Percentiles rank a stretch among this genome's conserved stretches.
Evolutionary conservation across 2,888 invertebrate species (phyloP).

Genomic region (Teleiodes luculella): DNA sequence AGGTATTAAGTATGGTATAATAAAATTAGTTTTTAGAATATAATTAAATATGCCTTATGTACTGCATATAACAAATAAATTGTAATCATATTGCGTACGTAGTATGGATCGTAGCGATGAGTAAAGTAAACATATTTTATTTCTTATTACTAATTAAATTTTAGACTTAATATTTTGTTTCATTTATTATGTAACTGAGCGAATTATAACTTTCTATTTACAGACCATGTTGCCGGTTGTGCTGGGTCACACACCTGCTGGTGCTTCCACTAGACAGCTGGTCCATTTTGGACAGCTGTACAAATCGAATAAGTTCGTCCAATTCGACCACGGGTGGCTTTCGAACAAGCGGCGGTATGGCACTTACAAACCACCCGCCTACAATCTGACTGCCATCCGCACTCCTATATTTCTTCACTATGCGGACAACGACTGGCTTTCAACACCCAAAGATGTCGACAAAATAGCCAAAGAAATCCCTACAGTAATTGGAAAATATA

Average conservation of each 20-base stretch:
- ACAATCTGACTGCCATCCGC: conserved; percentile 62
- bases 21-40: too few species aligned
- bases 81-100: too few species aligned
- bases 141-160: too few species aligned
- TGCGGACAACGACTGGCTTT: conserved; percentile 73
- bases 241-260: conserved; percentile 72
- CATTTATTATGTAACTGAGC: too few species aligned
- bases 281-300: conserved; percentile 72
- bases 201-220: too few species aligned
- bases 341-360: conserved; percentile 67
- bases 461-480: conserved; percentile 58
- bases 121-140: too few species aligned
- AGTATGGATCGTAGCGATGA: too few species aligned
- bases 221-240: conserved; percentile 75
- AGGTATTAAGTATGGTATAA: too few species aligned
- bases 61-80: too few species aligned
- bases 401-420: conserved; percentile 74
- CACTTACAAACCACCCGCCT: conserved; percentile 67
- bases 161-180: too few species aligned
- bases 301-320: conserved; percentile 64
- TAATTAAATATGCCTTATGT: too few species aligned
- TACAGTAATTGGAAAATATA: conserved; percentile 63
- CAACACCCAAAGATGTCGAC: conserved; percentile 64
- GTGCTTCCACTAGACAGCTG: conserved; percentile 69
- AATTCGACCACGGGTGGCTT: conserved; percentile 70